Evolutionary conservation across 2,888 invertebrate genomes (phyloP).

Genomic region (Pseudococcus longispinus): DNA sequence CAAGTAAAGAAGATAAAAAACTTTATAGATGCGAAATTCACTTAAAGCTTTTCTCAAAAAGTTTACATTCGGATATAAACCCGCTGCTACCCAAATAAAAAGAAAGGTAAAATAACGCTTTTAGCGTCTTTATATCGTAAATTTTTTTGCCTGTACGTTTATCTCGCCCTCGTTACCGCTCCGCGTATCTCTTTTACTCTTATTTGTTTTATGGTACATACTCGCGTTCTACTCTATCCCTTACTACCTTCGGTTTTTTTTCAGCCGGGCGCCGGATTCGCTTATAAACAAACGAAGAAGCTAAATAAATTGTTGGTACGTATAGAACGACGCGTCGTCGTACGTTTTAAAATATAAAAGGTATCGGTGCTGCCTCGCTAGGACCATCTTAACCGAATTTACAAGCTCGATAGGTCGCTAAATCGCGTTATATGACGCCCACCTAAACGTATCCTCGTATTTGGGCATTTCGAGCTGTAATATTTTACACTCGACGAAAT

Average conservation of each 20-base stretch:
- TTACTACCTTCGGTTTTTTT: not conserved
- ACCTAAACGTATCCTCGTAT: too few species aligned
- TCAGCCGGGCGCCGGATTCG: too few species aligned
- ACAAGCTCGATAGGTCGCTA: not conserved
- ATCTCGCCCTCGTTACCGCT: not conserved
- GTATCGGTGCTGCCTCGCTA: not conserved
- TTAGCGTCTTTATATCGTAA: constrained; percentile 16
- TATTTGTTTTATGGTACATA: not conserved
- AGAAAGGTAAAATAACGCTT: constrained; percentile 11
- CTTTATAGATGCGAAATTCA: constrained; percentile 16
- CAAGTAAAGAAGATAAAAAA: not conserved
- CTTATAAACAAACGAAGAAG: not conserved
- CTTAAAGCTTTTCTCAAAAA: constrained; percentile 3
- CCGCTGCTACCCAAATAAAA: constrained; percentile 1
- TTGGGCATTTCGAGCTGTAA: too few species aligned
- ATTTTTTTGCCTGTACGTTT: not conserved
- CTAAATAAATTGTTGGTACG: not conserved
- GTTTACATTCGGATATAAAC: constrained; percentile 16
- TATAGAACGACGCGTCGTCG: not conserved
- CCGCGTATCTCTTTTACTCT: not conserved
- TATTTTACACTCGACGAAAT: too few species aligned
- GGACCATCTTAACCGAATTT: not conserved
- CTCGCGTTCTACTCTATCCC: not conserved
- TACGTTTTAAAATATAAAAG: not conserved
- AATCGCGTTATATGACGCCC: not conserved